A percentile compares a stretch with the other conserved stretches of the same genome.
Evolutionary conservation across 2,888 invertebrate genomes (phyloP).

Genomic region (Chloromyia formosa): DNA sequence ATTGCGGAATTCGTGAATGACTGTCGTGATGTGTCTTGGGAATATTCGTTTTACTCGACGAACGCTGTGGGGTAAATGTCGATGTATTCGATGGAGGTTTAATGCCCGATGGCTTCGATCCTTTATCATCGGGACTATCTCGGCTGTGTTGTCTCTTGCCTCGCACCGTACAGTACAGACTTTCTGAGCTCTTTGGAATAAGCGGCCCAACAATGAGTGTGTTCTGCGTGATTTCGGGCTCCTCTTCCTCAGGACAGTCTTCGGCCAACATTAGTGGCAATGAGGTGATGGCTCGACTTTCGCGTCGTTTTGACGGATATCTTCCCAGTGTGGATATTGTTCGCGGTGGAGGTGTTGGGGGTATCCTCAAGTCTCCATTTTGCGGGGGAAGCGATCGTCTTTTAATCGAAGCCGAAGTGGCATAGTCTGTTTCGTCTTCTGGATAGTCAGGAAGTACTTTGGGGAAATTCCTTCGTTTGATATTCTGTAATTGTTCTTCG

Average conservation of each 20-base stretch:
- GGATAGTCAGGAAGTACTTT: constrained; percentile 86
- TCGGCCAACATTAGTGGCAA: constrained; percentile 66
- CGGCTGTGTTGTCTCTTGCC: constrained; percentile 49
- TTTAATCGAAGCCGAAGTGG: constrained; percentile 59
- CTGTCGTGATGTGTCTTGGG: constrained; percentile 45
- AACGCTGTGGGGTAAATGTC: constrained; percentile 7
- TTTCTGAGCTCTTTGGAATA: constrained; percentile 62
- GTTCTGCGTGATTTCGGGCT: constrained; percentile 66
- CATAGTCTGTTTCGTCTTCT: constrained; percentile 39
- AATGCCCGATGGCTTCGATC: constrained; percentile 47
- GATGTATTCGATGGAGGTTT: constrained; percentile 46
- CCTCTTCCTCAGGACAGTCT: constrained; percentile 64
- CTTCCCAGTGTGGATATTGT: constrained; percentile 74
- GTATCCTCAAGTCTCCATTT: constrained; percentile 63
- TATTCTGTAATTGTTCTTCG: constrained; percentile 76
- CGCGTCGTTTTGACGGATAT: constrained; percentile 57
- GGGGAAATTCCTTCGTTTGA: constrained; percentile 82
- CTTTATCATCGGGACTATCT: constrained; percentile 42
- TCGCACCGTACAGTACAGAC: constrained; percentile 51
- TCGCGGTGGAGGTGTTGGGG: constrained; percentile 80
- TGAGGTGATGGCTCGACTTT: constrained; percentile 62
- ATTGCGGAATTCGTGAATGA: constrained; percentile 41
- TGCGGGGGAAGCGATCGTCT: constrained; percentile 73
- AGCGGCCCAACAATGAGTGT: constrained; percentile 68
- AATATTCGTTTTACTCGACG: constrained; percentile 44